phyloP scores from a whole-genome alignment of 37 sponge, comb jelly and placozoan species.

The Petrosia ficiformis region DNA sequence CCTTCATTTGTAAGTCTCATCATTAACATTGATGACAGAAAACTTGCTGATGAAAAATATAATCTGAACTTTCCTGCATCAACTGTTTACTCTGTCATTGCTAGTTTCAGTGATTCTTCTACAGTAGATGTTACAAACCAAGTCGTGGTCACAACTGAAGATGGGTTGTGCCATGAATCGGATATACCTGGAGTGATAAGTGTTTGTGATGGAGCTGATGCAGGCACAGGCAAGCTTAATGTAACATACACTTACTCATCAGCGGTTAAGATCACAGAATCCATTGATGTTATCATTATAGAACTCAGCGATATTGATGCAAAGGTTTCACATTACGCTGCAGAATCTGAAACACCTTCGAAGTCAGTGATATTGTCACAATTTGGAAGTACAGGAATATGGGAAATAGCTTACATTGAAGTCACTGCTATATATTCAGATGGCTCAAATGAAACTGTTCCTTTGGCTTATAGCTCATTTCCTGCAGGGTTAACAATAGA shows the following conservation, averaged over 20 bases:
- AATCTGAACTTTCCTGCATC: neutral
- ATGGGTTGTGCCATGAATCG: neutral
- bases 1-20: neutral
- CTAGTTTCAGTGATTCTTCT: slow-evolving; percentile 2
- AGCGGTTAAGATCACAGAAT: neutral
- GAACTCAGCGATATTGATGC: no score
- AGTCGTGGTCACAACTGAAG: neutral
- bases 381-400: neutral
- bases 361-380: neutral
- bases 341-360: neutral
- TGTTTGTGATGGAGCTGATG: no score
- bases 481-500: neutral
- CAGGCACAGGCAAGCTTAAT: neutral
- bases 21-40: neutral
- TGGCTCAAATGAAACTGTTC: neutral
- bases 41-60: neutral
- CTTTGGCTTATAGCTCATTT: neutral
- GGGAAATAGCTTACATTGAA: slow-evolving; percentile 7
- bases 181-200: neutral
- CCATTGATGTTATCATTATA: neutral
- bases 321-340: neutral
- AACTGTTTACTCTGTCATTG: neutral
- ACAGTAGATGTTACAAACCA: neutral
- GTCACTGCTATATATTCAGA: slow-evolving; percentile 27
- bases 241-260: neutral